Evolutionary conservation across 2,888 invertebrate species (phyloP).

Genomic region (Plemyria rubiginata): DNA sequence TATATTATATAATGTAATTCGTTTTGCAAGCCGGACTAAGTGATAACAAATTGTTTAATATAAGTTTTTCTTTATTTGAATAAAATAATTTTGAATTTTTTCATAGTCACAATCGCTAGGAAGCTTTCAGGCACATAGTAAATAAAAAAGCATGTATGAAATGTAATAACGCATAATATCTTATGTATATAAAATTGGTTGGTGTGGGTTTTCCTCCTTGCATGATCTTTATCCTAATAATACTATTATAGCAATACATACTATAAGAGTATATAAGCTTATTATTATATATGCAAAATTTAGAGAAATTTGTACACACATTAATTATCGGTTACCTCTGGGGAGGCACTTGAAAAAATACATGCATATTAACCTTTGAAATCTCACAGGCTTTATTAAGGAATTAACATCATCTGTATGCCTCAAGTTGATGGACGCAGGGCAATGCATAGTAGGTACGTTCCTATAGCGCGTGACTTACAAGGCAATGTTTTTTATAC

Average conservation of each 20-base stretch:
- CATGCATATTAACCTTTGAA: too few species aligned
- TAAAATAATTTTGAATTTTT: conserved; percentile 63
- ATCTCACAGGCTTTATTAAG: too few species aligned
- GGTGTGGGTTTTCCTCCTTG: conserved; percentile 60
- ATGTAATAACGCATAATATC: conserved; percentile 49
- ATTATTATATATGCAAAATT: neutral
- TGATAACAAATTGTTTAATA: conserved; percentile 54
- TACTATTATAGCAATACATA: neutral
- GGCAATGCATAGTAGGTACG: too few species aligned
- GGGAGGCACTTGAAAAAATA: too few species aligned
- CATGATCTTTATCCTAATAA: conserved; percentile 34
- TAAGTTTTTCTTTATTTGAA: conserved; percentile 56
- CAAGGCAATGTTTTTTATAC: too few species aligned
- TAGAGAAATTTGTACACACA: too few species aligned
- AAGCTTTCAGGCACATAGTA: conserved; percentile 74
- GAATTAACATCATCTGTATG: too few species aligned
- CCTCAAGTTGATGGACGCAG: too few species aligned
- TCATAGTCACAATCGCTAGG: conserved; percentile 76
- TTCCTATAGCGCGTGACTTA: too few species aligned
- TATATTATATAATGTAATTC: neutral
- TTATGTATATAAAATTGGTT: conserved; percentile 36
- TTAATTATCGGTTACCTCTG: too few species aligned
- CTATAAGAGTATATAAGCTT: neutral
- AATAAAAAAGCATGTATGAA: conserved; percentile 77
- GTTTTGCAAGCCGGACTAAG: conserved; percentile 18